Percentiles rank a stretch among this genome's conserved stretches.
phyloP scores from a whole-genome alignment of 2,113 vertebrate genomes.

The Saiga tatarica region DNA sequence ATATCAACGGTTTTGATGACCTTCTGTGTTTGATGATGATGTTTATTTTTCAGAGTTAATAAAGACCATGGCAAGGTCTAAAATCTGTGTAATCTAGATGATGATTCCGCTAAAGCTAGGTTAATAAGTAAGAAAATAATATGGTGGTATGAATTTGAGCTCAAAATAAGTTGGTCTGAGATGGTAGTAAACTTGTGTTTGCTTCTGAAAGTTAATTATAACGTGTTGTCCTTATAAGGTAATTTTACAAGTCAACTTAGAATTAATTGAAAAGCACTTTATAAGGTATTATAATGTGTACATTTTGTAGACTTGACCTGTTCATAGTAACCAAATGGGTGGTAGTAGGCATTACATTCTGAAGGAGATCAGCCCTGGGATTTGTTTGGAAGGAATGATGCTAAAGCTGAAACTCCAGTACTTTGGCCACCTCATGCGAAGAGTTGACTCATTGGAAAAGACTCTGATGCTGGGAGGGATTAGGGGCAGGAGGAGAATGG shows the following conservation, averaged over 20 bases:
- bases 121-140: background rate
- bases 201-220: slow-evolving; percentile 22
- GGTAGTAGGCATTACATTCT: too few species aligned
- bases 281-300: background rate
- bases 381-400: too few species aligned
- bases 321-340: background rate
- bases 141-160: background rate
- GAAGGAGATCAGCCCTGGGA: too few species aligned
- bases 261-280: slow-evolving; percentile 20
- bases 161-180: background rate
- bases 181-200: background rate
- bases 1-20: background rate
- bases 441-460: too few species aligned
- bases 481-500: too few species aligned
- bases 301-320: background rate
- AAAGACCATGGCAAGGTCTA: background rate
- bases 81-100: background rate
- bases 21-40: background rate
- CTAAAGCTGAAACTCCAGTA: too few species aligned
- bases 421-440: too few species aligned
- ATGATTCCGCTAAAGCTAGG: background rate
- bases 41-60: background rate
- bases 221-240: background rate
- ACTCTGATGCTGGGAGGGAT: too few species aligned
- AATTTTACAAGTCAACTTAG: slow-evolving; percentile 24